Conservation (phyloP, 2,113 vertebrate species). For the Plectropomus leopardus region DNA sequence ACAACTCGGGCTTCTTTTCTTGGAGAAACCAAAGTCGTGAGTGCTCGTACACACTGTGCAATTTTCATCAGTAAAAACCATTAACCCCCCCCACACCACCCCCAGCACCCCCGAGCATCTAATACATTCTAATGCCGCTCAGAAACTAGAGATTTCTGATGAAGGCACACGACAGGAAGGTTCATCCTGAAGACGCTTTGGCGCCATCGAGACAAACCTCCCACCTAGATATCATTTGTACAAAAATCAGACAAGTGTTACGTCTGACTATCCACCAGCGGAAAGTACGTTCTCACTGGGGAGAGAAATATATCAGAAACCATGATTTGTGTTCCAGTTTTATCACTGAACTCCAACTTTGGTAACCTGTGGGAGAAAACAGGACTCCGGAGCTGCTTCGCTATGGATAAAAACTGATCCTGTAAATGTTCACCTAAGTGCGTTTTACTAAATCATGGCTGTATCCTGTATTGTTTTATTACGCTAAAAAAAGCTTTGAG, state of each 20-base stretch:
- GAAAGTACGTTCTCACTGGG: constrained; percentile 28
- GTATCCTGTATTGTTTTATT: background rate
- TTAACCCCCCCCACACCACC: background rate
- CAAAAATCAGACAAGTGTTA: background rate
- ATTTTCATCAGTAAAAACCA: constrained; percentile 41
- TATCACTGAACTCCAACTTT: constrained; percentile 47
- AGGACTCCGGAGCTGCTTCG: background rate
- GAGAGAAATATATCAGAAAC: background rate
- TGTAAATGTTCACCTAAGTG: constrained; percentile 19
- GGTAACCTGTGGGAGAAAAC: constrained; percentile 26
- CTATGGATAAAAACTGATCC: background rate
- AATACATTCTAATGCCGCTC: constrained; percentile 73
- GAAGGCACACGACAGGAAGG: constrained; percentile 69
- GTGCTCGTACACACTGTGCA: constrained; percentile 67
- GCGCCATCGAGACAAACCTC: background rate
- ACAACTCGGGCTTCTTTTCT: constrained; percentile 27
- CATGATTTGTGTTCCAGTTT: constrained; percentile 40
- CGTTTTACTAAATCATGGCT: constrained; percentile 16
- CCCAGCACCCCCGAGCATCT: background rate
- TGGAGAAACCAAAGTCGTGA: constrained; percentile 34
- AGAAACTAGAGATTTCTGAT: constrained; percentile 40
- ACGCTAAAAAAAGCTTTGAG: constrained; percentile 23
- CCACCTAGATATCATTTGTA: constrained; percentile 38
- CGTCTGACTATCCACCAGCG: constrained; percentile 5
- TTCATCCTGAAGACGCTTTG: background rate